Evolutionary conservation across 2,113 vertebrate genomes (phyloP), one percentile per base, ranked within the genome.

Genomic region (Myiozetetes cayanensis): DNA sequence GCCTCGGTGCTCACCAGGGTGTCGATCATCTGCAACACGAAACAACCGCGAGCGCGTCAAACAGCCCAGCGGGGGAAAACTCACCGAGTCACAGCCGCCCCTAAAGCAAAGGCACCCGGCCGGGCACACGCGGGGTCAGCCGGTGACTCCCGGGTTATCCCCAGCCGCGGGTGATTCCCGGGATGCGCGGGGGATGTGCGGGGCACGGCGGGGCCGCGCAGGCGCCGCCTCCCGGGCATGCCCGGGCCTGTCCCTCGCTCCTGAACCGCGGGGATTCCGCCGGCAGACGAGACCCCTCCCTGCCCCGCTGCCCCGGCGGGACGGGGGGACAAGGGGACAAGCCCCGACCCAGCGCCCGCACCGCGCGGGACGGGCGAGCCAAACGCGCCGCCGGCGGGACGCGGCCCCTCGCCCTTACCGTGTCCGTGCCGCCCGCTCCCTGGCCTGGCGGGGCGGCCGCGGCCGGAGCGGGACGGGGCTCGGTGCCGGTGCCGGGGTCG

Each of bases 11-110:
- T 83, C 74, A 86, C 98, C 62, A 98, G 96, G 13, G 98, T 97
- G 47, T 98, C 99, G 92, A 99, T 98, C 99, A 99, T 99, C 99
- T 99, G 96, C 44, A 62, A 90, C 3, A 78, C 10, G 14, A 53
- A 39, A 37, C 68, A 30, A 15, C 11, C 0, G 1, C 13, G 14
- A 10, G 18, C 0, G 25, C 1, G 6, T 8, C 14, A 12, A 6
- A 6, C 53, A 7, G 17, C 46, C 3, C 2, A 6, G 58, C 6
- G 10, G 6, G 14, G 8, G 1, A 14, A 24, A 84, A 22, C 15
- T n/a, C 13, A 3, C 15, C 12, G 15, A 24, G 10, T 27, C 52
- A 21, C 18, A 4, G 20, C 1, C 11, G 44, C 12, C 49, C 22
- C 44, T 2, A 2, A 3, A 28, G 55, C 14, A 25, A 1, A 12